A percentile compares a stretch with the other conserved stretches of the same genome.
These are phyloP conservation scores for Collichthys lucidus DNA, from an alignment of 2,113 vertebrate genomes.

Conservation along the genomic window DNA sequence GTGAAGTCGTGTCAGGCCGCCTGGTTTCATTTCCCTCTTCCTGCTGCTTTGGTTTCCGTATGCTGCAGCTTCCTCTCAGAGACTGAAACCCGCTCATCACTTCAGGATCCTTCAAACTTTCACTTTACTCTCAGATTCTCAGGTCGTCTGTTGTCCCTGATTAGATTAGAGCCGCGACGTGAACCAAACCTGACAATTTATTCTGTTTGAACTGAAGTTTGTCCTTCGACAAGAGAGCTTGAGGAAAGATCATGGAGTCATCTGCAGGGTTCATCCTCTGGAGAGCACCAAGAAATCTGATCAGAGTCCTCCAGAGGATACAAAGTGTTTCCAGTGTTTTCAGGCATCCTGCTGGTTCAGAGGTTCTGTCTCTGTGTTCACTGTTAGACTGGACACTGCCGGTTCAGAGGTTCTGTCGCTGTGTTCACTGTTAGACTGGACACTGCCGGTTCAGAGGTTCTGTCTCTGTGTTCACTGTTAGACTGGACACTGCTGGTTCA, in stretches of 20 bases:
- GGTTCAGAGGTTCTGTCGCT: too few relatives aligned
- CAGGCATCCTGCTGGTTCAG: too few relatives aligned
- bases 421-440: too few relatives aligned
- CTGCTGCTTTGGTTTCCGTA: slow-evolving; percentile 22
- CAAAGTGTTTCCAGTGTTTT: background rate
- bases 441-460: too few relatives aligned
- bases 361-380: too few relatives aligned
- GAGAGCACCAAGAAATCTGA: background rate
- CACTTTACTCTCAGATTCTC: slow-evolving; percentile 1
- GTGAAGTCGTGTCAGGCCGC: background rate
- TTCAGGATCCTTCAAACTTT: background rate
- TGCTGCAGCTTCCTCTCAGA: slow-evolving; percentile 40
- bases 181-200: too few relatives aligned
- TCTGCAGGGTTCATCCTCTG: background rate
- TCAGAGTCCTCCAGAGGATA: background rate
- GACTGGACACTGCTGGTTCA: too few relatives aligned
- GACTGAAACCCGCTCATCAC: background rate
- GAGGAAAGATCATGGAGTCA: background rate
- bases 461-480: too few relatives aligned
- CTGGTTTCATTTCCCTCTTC: slow-evolving; percentile 59
- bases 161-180: too few relatives aligned
- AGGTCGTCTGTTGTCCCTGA: background rate
- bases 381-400: too few relatives aligned
- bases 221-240: too few relatives aligned
- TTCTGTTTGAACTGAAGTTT: background rate